phyloP scores from a whole-genome alignment of 2,797 vertebrate genomes.

The Scarus forsteni region DNA sequence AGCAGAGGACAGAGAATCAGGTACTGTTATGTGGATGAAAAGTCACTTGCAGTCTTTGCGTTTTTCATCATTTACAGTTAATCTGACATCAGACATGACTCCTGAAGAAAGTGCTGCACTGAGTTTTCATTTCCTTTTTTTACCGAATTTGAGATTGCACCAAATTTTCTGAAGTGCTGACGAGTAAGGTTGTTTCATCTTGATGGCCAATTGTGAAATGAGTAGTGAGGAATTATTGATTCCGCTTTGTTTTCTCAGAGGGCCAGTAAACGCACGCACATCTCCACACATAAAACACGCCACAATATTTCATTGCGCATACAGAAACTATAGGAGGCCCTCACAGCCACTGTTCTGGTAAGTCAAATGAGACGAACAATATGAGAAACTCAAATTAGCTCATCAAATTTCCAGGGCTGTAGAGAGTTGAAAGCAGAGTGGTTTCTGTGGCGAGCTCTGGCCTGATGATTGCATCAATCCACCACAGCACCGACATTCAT shows the following conservation, averaged over 20 bases:
- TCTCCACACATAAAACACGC: constrained; percentile 5
- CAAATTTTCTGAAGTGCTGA: constrained; percentile 35
- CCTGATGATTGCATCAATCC: constrained; percentile 71
- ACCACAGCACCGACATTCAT: constrained; percentile 69
- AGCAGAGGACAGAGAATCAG: constrained; percentile 61
- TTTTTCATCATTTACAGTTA: constrained; percentile 70
- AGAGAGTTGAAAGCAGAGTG: constrained; percentile 75
- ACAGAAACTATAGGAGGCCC: constrained; percentile 65
- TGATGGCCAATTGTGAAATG: constrained; percentile 55
- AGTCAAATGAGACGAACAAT: constrained; percentile 73
- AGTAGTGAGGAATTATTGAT: constrained; percentile 53
- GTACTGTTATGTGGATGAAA: constrained; percentile 56
- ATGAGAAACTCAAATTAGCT: constrained; percentile 76
- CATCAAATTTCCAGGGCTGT: constrained; percentile 81
- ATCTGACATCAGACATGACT: constrained; percentile 66
- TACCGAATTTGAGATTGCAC: constrained; percentile 54
- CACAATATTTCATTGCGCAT: constrained; percentile 55
- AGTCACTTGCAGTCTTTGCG: constrained; percentile 40
- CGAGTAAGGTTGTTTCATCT: constrained; percentile 49
- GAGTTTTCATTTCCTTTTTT: constrained; percentile 76
- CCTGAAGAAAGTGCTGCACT: constrained; percentile 25
- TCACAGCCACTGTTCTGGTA: constrained; percentile 76
- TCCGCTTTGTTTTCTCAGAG: constrained; percentile 37
- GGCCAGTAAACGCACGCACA: constrained; percentile 2
- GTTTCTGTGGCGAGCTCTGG: constrained; percentile 80